Percentiles rank a stretch among this genome's conserved stretches.
phyloP scores from a whole-genome alignment of 2,797 vertebrate species.

The Balearica regulorum region DNA sequence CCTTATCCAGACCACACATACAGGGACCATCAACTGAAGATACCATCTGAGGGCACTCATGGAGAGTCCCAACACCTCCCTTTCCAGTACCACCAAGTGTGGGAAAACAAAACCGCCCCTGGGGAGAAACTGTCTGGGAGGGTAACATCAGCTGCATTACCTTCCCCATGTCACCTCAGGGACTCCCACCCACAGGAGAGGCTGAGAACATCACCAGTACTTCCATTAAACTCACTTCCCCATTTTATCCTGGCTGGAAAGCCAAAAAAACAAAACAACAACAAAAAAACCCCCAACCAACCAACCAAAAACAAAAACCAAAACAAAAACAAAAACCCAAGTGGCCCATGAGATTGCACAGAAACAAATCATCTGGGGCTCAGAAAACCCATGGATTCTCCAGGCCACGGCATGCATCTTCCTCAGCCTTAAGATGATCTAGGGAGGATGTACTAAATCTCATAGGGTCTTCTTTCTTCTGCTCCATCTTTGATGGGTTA shows the following conservation, averaged over 20 bases:
- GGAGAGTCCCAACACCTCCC: not conserved
- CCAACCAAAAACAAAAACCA: no score
- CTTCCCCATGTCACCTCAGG: not conserved
- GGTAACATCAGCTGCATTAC: not conserved
- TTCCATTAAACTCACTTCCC: not conserved
- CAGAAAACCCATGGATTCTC: not conserved
- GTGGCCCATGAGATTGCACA: not conserved
- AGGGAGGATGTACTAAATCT: not conserved
- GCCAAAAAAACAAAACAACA: not conserved
- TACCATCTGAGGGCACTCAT: not conserved
- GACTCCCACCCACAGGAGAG: not conserved
- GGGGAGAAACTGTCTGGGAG: not conserved
- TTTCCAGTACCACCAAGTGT: not conserved
- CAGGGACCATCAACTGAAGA: not conserved
- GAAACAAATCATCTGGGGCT: not conserved
- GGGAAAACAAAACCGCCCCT: not conserved
- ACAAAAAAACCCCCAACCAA: no score
- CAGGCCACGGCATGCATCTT: not conserved
- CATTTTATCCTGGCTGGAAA: not conserved
- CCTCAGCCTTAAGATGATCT: not conserved
- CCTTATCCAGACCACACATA: accelerated
- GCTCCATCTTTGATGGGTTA: not conserved
- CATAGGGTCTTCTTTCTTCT: not conserved
- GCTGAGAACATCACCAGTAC: not conserved
- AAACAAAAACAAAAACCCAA: not conserved